These are phyloP conservation scores for Pteruthius melanotis DNA, from an alignment of 2,113 vertebrate species.

Conservation along the genomic window DNA sequence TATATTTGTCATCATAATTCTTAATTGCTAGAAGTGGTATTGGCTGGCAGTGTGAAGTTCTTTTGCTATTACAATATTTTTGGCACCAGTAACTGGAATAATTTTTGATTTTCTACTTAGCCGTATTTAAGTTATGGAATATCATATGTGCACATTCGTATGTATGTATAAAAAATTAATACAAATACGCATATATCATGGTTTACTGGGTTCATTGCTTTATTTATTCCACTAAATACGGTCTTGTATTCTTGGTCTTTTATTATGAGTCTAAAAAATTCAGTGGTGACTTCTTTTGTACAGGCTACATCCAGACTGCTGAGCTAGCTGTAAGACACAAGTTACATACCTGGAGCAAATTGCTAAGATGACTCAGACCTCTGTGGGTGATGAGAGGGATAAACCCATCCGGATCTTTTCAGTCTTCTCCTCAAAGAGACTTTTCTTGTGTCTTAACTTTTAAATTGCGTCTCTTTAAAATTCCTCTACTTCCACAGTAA, in stretches of 20 bases:
- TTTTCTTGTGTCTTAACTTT: background rate
- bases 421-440: background rate
- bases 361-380: fast-evolving
- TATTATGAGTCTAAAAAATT: background rate
- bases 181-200: background rate
- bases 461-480: background rate
- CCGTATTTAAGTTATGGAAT: background rate
- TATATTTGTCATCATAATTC: background rate
- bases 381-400: background rate
- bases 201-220: background rate
- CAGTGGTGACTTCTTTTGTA: background rate
- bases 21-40: background rate
- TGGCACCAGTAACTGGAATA: background rate
- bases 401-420: background rate
- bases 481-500: background rate
- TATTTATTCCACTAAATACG: background rate
- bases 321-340: background rate
- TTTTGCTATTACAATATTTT: background rate
- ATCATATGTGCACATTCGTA: fast-evolving
- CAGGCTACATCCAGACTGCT: background rate
- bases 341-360: background rate
- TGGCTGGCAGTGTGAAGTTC: background rate
- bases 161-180: background rate
- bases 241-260: background rate
- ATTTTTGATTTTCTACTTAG: background rate